Conservation (phyloP, 1,140 invertebrate species). For the Cyclina sinensis region DNA sequence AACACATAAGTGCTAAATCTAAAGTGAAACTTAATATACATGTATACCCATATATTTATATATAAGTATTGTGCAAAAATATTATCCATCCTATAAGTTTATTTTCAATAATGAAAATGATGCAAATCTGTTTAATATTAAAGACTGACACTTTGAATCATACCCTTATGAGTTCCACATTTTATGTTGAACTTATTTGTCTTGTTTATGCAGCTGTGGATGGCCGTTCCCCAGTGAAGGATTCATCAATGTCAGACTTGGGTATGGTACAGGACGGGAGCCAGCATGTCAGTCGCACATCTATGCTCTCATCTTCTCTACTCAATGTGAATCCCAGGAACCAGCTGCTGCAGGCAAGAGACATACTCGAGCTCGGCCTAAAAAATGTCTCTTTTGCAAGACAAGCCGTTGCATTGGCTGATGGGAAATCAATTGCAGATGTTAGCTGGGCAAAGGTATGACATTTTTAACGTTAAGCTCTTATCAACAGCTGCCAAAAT, state of each 20-base stretch:
- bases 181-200: too few species aligned
- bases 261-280: conserved; percentile 61
- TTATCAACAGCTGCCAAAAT: too few species aligned
- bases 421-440: conserved; percentile 85
- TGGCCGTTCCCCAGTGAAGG: conserved; percentile 71
- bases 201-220: too few species aligned
- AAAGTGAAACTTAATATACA: too few species aligned
- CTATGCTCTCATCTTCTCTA: conserved; percentile 76
- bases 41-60: too few species aligned
- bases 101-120: too few species aligned
- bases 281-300: conserved; percentile 71
- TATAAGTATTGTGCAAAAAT: too few species aligned
- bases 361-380: conserved; percentile 84
- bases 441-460: conserved; percentile 84
- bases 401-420: conserved; percentile 80
- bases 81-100: too few species aligned
- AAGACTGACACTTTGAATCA: too few species aligned
- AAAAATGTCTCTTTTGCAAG: conserved; percentile 83
- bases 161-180: too few species aligned
- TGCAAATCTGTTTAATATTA: too few species aligned
- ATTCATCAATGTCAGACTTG: conserved; percentile 77
- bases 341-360: conserved; percentile 79
- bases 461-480: neutral
- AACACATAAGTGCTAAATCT: too few species aligned
- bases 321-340: conserved; percentile 72